Conservation (phyloP, 30 jellyfish, hydroid and myxozoan species). For the Catostylus mosaicus region DNA sequence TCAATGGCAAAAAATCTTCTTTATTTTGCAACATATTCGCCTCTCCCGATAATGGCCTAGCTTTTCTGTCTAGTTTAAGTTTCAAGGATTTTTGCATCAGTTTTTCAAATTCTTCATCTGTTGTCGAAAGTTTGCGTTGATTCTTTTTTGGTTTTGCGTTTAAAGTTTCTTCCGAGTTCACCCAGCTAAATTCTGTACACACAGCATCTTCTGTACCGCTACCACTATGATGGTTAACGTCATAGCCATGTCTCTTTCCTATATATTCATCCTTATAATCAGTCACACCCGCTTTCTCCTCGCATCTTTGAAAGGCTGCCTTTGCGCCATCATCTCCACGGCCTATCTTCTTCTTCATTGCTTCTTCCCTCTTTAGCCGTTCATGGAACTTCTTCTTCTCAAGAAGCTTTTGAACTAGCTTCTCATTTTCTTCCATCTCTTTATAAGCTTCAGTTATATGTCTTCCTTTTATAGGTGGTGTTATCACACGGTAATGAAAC, state of each 20-base stretch:
- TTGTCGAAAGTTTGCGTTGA: neutral
- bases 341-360: neutral
- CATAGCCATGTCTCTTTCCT: neutral
- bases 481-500: constrained; percentile 28
- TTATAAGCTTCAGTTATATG: constrained; percentile 46
- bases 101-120: constrained; percentile 52
- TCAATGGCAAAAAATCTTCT: neutral
- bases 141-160: constrained; percentile 10
- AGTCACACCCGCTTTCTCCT: neutral
- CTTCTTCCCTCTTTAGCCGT: constrained; percentile 42
- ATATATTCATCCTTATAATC: neutral
- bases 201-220: neutral
- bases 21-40: neutral
- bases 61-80: constrained; percentile 6
- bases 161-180: no score
- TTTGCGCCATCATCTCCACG: neutral
- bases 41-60: neutral
- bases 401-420: constrained; percentile 31
- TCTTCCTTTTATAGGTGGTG: constrained; percentile 72
- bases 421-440: constrained; percentile 60
- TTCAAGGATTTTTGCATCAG: constrained; percentile 46
- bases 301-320: neutral
- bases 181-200: neutral
- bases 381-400: constrained; percentile 51
- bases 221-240: neutral